phyloP scores from a whole-genome alignment of 2,888 invertebrate genomes.

The Acanthococcus lagerstroemiae region DNA sequence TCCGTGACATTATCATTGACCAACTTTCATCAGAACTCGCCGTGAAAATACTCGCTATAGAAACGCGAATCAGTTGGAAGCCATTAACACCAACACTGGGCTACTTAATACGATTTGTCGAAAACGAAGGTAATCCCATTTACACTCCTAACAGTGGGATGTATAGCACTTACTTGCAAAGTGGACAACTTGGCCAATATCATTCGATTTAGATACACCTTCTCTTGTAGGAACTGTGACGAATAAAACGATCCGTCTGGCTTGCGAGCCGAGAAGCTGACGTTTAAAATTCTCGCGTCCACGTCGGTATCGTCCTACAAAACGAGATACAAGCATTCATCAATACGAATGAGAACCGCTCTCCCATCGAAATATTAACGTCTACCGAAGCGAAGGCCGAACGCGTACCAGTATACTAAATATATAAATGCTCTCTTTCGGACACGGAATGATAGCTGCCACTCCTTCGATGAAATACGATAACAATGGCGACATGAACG shows the following conservation, averaged over 20 bases:
- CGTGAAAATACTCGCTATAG: no score
- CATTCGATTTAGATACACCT: constrained; percentile 84
- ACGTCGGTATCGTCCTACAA: constrained; percentile 79
- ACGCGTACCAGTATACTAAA: constrained; percentile 68
- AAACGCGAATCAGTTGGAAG: no score
- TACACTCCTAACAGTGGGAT: no score
- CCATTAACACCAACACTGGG: no score
- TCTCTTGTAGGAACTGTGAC: constrained; percentile 81
- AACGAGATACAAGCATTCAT: constrained; percentile 12
- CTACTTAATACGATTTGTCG: no score
- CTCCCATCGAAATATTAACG: constrained; percentile 2
- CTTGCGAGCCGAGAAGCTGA: constrained; percentile 80
- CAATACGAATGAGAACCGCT: neutral
- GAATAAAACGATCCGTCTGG: constrained; percentile 75
- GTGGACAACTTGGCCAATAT: constrained; percentile 79
- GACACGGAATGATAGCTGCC: constrained; percentile 79
- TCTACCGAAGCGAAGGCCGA: neutral
- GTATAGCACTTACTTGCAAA: constrained; percentile 52
- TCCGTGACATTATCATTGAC: no score
- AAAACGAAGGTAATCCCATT: no score
- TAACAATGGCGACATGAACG: constrained; percentile 78
- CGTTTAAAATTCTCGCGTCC: constrained; percentile 74
- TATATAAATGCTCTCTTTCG: constrained; percentile 81
- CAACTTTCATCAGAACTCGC: no score
- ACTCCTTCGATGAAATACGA: constrained; percentile 81